These are phyloP conservation scores for Lathronympha strigana DNA, from an alignment of 2,888 invertebrate genomes.

Conservation along the genomic window DNA sequence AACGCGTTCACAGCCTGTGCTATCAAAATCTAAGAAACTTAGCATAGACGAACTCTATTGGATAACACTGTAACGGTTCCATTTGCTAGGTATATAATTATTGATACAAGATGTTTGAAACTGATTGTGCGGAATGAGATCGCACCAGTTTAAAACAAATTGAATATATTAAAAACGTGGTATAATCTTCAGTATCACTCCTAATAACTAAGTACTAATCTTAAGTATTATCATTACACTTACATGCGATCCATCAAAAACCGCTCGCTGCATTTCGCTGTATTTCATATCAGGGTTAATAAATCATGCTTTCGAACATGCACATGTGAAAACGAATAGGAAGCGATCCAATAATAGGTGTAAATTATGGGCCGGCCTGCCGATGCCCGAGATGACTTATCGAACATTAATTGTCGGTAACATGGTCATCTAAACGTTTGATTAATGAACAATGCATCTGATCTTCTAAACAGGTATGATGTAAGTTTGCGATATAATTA, in stretches of 20 bases:
- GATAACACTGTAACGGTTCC: too few relatives aligned
- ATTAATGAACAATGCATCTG: slow-evolving; percentile 54
- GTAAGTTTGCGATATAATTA: slow-evolving; percentile 19
- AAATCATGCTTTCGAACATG: slow-evolving; percentile 39
- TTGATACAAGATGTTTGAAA: too few relatives aligned
- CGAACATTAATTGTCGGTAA: slow-evolving; percentile 64
- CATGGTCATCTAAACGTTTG: slow-evolving; percentile 56
- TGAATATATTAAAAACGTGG: not conserved
- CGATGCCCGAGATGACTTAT: slow-evolving; percentile 58
- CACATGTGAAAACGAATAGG: slow-evolving; percentile 42
- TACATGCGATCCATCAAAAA: slow-evolving; percentile 26
- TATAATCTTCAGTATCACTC: too few relatives aligned
- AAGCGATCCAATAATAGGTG: slow-evolving; percentile 45
- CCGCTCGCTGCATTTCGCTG: slow-evolving; percentile 20
- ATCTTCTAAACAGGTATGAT: slow-evolving; percentile 39
- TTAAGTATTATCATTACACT: slow-evolving; percentile 37
- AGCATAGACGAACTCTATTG: too few relatives aligned
- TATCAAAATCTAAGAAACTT: too few relatives aligned
- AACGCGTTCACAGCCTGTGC: too few relatives aligned
- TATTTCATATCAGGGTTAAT: slow-evolving; percentile 30
- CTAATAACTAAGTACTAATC: slow-evolving; percentile 30
- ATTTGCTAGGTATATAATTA: too few relatives aligned
- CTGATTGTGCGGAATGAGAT: too few relatives aligned
- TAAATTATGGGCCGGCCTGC: slow-evolving; percentile 55
- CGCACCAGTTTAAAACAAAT: not conserved